Evolutionary conservation across 2,113 vertebrate genomes (phyloP).

Genomic region (Beaufortia kweichowensis): DNA sequence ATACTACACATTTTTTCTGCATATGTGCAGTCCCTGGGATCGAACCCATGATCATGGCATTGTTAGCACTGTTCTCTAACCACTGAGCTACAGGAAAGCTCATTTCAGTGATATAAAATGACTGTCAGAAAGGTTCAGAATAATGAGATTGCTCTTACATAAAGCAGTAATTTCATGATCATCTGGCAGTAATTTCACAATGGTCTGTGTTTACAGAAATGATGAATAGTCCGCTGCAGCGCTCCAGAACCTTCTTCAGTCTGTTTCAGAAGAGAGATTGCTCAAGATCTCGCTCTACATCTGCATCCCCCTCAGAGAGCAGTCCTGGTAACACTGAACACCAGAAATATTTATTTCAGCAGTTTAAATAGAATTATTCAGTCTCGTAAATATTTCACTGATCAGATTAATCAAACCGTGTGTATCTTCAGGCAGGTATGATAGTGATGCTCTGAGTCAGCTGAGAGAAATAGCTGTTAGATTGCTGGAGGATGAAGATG

Average conservation of each 20-base stretch:
- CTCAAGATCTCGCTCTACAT: constrained; percentile 65
- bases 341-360: too few species aligned
- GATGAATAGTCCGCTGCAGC: constrained; percentile 75
- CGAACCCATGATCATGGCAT: too few species aligned
- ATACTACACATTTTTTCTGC: too few species aligned
- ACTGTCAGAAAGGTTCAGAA: neutral
- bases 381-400: neutral
- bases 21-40: too few species aligned
- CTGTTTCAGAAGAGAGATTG: constrained; percentile 76
- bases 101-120: neutral
- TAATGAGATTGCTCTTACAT: too few species aligned
- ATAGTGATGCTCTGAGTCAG: constrained; percentile 61
- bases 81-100: too few species aligned
- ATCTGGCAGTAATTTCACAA: too few species aligned
- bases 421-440: constrained; percentile 49
- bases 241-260: constrained; percentile 92
- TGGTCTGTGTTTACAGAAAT: constrained; percentile 74
- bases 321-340: constrained; percentile 57
- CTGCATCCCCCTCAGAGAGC: constrained; percentile 76
- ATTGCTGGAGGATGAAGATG: constrained; percentile 86
- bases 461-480: constrained; percentile 83
- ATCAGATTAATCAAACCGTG: neutral
- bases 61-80: too few species aligned
- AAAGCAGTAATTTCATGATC: too few species aligned
- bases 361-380: too few species aligned